Base-by-base conservation (phyloP, 2,113 vertebrate species). In the Morone saxatilis region DNA sequence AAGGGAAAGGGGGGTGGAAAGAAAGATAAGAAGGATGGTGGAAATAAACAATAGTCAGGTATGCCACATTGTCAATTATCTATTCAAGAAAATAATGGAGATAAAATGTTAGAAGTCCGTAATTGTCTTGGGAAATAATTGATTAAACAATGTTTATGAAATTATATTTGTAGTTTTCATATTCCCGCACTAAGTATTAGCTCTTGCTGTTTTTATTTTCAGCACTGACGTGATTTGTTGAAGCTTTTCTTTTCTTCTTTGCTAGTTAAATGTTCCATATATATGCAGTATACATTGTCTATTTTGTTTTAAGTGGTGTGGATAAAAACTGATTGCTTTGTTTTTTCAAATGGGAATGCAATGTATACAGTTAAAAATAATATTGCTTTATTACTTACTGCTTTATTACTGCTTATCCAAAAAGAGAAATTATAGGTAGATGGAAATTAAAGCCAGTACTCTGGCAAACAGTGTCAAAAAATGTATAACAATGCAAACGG, bases 11-110 rank as follows among this genome's bases (percentile, higher is more conserved):
- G 69, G 0, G 41, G 17, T 80, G 89, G 86, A 48, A 94, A 85
- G 68, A 94, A 91, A 89, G 92, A 94, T 76, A 90, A 68, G 69
- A 92, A 92, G 50, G 81, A 90, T 60, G 78, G 53, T 65, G 74
- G 62, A 6, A 87, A 87, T 78, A 92, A 87, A 80, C 47, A 84
- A 6, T 87, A 82, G 22, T 61, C 4, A 47, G 1, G 9, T 51
- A 31, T 62, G 4, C n/a, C 12, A 40, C 4, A n/a, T 41, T 76
- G 12, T 66, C 41, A 54, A 73, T 78, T 3, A 11, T 65, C 1
- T 54, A 7, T 5, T 59, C 0, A 48, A 6, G 36, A 65, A 63
- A 53, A n/a, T 13, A 53, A 62, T 47, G n/a, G 4, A 75, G 40
- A 56, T 56, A 4, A 41, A 73, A 63, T 63, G 6, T 66, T 17